A percentile compares a stretch with the other conserved stretches of the same genome.
Conservation (phyloP, 2,888 invertebrate genomes). For the Dryobota labecula region DNA sequence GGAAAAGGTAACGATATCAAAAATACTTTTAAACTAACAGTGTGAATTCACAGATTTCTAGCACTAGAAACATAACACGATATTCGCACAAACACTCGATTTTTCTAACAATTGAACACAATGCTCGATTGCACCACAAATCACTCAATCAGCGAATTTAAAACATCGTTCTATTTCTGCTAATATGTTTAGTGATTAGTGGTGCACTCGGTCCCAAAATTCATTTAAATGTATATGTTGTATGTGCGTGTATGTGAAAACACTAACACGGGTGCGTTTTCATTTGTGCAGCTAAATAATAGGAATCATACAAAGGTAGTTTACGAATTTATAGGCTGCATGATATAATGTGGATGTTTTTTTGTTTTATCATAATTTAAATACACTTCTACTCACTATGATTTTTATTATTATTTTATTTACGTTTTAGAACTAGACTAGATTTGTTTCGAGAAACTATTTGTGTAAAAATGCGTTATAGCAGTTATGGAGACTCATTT, state of each 20-base stretch:
- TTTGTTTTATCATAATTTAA: constrained; percentile 52
- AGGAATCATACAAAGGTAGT: constrained; percentile 91
- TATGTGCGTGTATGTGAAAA: constrained; percentile 63
- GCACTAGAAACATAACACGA: constrained; percentile 71
- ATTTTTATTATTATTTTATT: constrained; percentile 35
- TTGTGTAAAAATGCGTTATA: background rate
- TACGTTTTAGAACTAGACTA: constrained; percentile 28
- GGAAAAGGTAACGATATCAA: constrained; percentile 95
- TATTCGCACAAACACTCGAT: constrained; percentile 63
- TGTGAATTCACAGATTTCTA: constrained; percentile 72
- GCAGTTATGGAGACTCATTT: background rate
- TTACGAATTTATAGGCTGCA: constrained; percentile 76
- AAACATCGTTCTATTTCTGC: constrained; percentile 9
- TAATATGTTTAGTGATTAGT: constrained; percentile 1
- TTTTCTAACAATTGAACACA: constrained; percentile 55
- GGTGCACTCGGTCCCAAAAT: constrained; percentile 8
- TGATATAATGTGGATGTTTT: constrained; percentile 62
- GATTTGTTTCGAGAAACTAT: constrained; percentile 42
- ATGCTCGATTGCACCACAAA: constrained; percentile 11
- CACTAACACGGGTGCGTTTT: constrained; percentile 88
- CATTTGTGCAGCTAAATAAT: constrained; percentile 91
- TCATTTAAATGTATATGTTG: constrained; percentile 47
- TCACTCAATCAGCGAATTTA: background rate
- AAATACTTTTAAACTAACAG: constrained; percentile 25
- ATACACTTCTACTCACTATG: constrained; percentile 59